phyloP scores from a whole-genome alignment of 2,888 invertebrate genomes.

The Baronia brevicornis region DNA sequence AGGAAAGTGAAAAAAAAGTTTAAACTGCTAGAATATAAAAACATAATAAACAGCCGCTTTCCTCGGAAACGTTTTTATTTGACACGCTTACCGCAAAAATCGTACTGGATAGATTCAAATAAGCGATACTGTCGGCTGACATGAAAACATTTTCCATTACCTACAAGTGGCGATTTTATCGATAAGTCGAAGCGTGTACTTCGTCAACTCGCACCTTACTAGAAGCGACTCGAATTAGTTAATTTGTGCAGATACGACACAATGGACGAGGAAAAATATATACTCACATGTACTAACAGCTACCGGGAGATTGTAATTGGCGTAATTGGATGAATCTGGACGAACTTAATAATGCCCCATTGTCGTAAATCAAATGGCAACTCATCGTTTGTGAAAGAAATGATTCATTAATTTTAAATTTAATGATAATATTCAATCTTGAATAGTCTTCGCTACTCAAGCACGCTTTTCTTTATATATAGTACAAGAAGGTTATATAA shows the following conservation, averaged over 20 bases:
- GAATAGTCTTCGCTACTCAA: background rate
- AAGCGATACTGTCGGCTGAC: conserved; percentile 19
- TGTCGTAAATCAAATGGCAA: conserved; percentile 69
- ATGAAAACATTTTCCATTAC: conserved; percentile 19
- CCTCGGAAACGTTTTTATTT: conserved; percentile 17
- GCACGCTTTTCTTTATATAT: background rate
- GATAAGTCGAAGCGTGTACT: conserved; percentile 24
- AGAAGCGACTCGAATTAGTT: conserved; percentile 58
- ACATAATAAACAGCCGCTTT: conserved; percentile 12
- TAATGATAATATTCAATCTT: conserved; percentile 19
- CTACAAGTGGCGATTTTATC: conserved; percentile 25
- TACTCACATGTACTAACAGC: conserved; percentile 47
- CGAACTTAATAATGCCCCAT: conserved; percentile 69
- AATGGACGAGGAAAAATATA: conserved; percentile 72
- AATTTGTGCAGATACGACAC: conserved; percentile 71
- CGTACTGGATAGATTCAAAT: conserved; percentile 15
- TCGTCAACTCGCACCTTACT: conserved; percentile 26
- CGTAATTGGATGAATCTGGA: conserved; percentile 74
- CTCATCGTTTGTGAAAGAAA: conserved; percentile 67
- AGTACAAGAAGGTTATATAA: background rate
- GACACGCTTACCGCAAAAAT: conserved; percentile 17
- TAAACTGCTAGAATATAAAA: background rate
- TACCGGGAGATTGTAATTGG: conserved; percentile 71
- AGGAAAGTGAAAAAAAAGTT: too few species aligned
- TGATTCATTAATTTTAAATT: conserved; percentile 65